Conservation (phyloP, 92 coral and sea anemone genomes). For the Pocillopora meandrina region DNA sequence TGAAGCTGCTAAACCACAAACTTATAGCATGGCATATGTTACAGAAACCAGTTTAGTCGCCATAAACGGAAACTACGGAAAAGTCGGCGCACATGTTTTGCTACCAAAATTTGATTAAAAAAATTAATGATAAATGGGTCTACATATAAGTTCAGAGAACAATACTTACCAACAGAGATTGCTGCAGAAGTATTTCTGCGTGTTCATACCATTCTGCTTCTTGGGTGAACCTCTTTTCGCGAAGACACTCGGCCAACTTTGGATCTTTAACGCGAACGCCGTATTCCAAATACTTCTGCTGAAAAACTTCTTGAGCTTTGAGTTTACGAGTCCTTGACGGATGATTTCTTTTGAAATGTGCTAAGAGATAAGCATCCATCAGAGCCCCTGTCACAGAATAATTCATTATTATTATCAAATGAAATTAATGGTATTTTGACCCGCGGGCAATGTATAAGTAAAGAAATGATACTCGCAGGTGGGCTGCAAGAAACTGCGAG, state of each 20-base stretch:
- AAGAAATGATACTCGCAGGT: background rate
- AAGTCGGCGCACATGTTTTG: background rate
- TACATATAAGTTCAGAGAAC: background rate
- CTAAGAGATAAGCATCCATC: slow-evolving; percentile 77
- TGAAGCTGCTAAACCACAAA: too few relatives aligned
- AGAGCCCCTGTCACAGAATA: slow-evolving; percentile 66
- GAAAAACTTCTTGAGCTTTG: slow-evolving; percentile 58
- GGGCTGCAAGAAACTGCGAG: background rate
- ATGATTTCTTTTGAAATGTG: slow-evolving; percentile 28
- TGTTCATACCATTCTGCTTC: slow-evolving; percentile 32
- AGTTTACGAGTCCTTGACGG: slow-evolving; percentile 30
- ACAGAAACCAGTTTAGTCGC: too few relatives aligned
- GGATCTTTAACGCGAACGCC: slow-evolving; percentile 47
- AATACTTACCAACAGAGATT: slow-evolving; percentile 23
- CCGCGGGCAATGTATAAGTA: too few relatives aligned
- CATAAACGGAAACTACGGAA: background rate
- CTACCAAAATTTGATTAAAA: background rate
- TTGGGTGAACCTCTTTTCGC: slow-evolving; percentile 44
- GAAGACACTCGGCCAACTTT: slow-evolving; percentile 51
- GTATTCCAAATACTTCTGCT: slow-evolving; percentile 51
- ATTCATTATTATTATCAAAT: background rate
- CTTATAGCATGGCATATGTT: too few relatives aligned
- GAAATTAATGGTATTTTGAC: too few relatives aligned
- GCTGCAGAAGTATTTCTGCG: background rate
- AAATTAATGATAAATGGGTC: background rate